These are phyloP conservation scores for Sylvia borin DNA, from an alignment of 2,797 vertebrate species.

Conservation along the genomic window DNA sequence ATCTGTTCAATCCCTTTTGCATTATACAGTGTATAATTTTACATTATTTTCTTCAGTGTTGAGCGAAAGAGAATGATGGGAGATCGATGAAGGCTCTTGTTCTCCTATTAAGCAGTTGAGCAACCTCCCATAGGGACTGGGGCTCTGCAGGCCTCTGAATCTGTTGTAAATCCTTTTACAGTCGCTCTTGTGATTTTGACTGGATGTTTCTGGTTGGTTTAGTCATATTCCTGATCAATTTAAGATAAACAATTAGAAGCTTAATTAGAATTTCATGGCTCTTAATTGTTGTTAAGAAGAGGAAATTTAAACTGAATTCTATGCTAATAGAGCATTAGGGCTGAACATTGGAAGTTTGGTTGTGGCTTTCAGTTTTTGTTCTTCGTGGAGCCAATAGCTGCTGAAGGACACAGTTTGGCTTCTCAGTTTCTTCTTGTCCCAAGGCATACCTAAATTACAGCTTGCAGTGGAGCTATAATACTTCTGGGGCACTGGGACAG, in stretches of 20 bases:
- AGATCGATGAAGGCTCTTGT: neutral
- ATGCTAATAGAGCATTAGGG: neutral
- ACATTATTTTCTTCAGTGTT: slow-evolving; percentile 13
- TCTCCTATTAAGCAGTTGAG: slow-evolving; percentile 3
- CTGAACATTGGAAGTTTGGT: neutral
- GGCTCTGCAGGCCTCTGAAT: neutral
- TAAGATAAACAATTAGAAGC: slow-evolving; percentile 17
- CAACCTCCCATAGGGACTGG: slow-evolving; percentile 10
- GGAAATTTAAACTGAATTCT: slow-evolving; percentile 6
- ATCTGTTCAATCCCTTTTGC: slow-evolving; percentile 14
- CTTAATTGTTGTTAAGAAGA: neutral
- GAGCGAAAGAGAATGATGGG: neutral
- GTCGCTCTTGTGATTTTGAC: slow-evolving; percentile 11
- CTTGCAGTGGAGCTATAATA: neutral
- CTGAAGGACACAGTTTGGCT: neutral
- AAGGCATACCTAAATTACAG: neutral
- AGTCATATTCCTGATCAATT: slow-evolving; percentile 24
- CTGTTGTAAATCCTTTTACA: slow-evolving; percentile 31
- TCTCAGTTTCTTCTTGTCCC: neutral
- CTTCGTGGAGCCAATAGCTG: neutral
- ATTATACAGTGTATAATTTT: slow-evolving; percentile 42
- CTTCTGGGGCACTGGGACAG: neutral
- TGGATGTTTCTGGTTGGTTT: slow-evolving; percentile 28
- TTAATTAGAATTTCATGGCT: slow-evolving; percentile 19
- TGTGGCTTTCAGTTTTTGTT: neutral